A percentile compares a stretch with the other conserved stretches of the same genome.
Conservation (phyloP, 2,797 vertebrate genomes). For the Columba guinea region DNA sequence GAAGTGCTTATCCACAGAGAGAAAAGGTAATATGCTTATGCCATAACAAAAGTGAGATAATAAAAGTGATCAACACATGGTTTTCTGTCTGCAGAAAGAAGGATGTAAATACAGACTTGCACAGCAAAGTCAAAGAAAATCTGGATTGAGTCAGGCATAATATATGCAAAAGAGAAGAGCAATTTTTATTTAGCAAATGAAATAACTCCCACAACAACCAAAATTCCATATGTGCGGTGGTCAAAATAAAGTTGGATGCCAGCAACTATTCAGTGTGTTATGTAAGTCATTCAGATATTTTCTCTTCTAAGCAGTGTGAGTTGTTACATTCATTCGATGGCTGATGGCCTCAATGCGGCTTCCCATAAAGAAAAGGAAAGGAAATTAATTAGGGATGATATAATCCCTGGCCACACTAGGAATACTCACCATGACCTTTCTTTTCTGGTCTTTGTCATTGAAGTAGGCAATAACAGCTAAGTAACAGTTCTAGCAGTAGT, state of each 20-base stretch:
- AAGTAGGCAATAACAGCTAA: background rate
- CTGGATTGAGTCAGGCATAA: background rate
- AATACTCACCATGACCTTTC: background rate
- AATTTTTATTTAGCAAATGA: background rate
- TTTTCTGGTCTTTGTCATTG: background rate
- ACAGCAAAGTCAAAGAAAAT: background rate
- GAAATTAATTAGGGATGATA: background rate
- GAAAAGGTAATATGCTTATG: background rate
- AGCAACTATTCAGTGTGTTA: background rate
- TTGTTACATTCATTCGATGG: background rate
- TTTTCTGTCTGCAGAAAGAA: background rate
- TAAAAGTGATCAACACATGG: background rate
- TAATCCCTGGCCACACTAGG: background rate
- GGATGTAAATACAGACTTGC: background rate
- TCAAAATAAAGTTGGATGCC: background rate
- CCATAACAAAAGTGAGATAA: background rate
- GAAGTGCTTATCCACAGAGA: background rate
- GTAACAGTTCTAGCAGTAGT: background rate
- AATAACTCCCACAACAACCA: background rate
- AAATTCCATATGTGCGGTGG: background rate
- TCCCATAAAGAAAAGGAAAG: background rate
- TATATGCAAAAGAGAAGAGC: background rate
- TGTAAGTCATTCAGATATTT: background rate
- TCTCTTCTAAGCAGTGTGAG: background rate
- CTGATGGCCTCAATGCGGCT: background rate